A percentile compares a stretch with the other conserved stretches of the same genome.
Conservation (phyloP, 2,888 invertebrate species). For the Protodeltote pygarga region DNA sequence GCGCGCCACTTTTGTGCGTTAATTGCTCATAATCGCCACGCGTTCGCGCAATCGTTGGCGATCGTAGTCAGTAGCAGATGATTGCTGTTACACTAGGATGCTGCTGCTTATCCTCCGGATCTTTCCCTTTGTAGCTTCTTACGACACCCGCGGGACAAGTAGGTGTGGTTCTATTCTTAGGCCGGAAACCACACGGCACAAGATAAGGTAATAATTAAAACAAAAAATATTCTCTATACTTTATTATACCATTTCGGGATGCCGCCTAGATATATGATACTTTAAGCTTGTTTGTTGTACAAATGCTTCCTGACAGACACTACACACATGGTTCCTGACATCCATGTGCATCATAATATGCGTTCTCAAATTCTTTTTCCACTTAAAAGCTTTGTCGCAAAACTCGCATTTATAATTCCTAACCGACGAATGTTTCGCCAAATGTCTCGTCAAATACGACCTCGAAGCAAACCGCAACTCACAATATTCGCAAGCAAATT, state of each 20-base stretch:
- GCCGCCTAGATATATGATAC: constrained; percentile 57
- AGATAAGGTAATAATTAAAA: constrained; percentile 16
- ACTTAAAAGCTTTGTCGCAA: constrained; percentile 57
- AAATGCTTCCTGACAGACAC: constrained; percentile 60
- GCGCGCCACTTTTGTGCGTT: no score
- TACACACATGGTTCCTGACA: constrained; percentile 56
- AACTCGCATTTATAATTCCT: constrained; percentile 51
- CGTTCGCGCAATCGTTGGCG: no score
- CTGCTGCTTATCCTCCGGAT: no score
- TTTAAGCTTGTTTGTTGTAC: constrained; percentile 60
- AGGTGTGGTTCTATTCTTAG: no score
- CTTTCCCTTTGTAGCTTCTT: no score
- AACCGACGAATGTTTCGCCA: constrained; percentile 21
- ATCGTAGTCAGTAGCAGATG: no score
- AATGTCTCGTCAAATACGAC: constrained; percentile 40
- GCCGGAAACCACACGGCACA: no score
- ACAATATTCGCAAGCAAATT: constrained; percentile 50
- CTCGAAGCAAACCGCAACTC: constrained; percentile 45
- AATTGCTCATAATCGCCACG: no score
- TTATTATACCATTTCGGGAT: constrained; percentile 49
- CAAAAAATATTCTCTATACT: background rate
- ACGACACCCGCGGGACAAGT: no score
- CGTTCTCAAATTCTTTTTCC: constrained; percentile 36
- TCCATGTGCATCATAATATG: constrained; percentile 61
- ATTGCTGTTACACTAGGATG: no score